Evolutionary conservation across 2,113 vertebrate genomes (phyloP), one percentile per base, ranked within the genome.

Genomic region (Carassius auratus): DNA sequence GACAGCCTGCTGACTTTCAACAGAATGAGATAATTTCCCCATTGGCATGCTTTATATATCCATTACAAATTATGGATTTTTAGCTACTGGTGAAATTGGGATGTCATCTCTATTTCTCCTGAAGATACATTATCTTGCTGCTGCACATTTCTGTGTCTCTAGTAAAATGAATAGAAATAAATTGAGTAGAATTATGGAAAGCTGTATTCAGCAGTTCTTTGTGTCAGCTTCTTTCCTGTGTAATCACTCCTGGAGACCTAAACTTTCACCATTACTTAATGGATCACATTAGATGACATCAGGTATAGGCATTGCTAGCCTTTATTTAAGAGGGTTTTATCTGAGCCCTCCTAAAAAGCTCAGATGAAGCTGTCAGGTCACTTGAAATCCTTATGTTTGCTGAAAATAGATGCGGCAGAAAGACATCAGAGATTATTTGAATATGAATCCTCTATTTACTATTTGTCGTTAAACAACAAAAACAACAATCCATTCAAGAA

Each of bases 1-100:
- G 78, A 64, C 85, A 82, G 79, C 69, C 73, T 81, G 55, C 78
- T 75, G 85, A 86, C 78, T 78, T 86, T 78, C 69, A 86, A 36
- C 68, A 81, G 57, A 86, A 76, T 68, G 69, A 48, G 79, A 62
- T 86, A 50, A 86, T 82, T 82, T 76, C 79, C 79, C 59, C 57
- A 82, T 50, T 81, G 85, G 78, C 78, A 86, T 62, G 57, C 30
- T 66, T 55, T 85, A 86, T 73, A 81, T 52, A 74, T 57, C 62
- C 76, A 79, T 71, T 59, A 79, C 76, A 57, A 79, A 79, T 71
- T 61, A 81, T 81, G 76, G 84, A 61, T 76, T 86, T 86, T 86
- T 86, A 79, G 66, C 76, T 45, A 83, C 64, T 84, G 82, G 75
- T 84, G 33, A 74, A 86, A 88, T 76, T 83, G 73, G 76, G 26